Evolutionary conservation across 2,888 invertebrate species (phyloP), one percentile per base, ranked within the genome.

Genomic region (Scaptomyza cyrtandrae): DNA sequence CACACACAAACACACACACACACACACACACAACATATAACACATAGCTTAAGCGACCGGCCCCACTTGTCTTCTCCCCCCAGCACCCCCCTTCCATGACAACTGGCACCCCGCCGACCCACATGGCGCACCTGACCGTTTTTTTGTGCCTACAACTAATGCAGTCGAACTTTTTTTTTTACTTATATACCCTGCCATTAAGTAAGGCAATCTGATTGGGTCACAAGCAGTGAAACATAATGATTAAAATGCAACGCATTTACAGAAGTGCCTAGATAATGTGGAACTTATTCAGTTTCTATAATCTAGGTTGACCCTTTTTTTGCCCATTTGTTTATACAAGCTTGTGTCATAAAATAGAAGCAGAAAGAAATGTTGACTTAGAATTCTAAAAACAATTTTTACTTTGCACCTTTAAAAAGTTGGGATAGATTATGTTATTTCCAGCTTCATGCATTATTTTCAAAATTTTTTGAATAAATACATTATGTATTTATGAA

Each of bases 41-140:
- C 41, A 67, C 49, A 71, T 48, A 61, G 35, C 63, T 58, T 27
- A 13, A 45, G 43, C 68, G 61, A 64, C 75, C 64, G 55, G 78
- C 70, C 50, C 61, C 41, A 41, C 41, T 41, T 41, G 16, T 54
- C 33, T 62, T 35, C 35, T 41, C 6, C 43, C 33, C 35, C 31
- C 24, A n/a, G 19, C 16, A 6, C 43, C n/a, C 11, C 6, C 46
- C 24, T 33, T 2, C 6, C 33, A 2, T 5, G 10, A 16, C 27
- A 13, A 1, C 41, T 6, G 33, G 24, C 52, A 37, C 39, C 24
- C 61, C 45, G 29, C 39, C 54, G 37, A 27, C 54, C 39, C 49
- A 45, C 57, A 41, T 43, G 52, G 55, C 48, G 72, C 74, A 74
- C 77, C 77, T 77, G 74, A 66, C 71, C 46, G n/a, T 31, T 58